Evolutionary conservation across 2,797 vertebrate genomes (phyloP).

Genomic region (Crenuchus spilurus): DNA sequence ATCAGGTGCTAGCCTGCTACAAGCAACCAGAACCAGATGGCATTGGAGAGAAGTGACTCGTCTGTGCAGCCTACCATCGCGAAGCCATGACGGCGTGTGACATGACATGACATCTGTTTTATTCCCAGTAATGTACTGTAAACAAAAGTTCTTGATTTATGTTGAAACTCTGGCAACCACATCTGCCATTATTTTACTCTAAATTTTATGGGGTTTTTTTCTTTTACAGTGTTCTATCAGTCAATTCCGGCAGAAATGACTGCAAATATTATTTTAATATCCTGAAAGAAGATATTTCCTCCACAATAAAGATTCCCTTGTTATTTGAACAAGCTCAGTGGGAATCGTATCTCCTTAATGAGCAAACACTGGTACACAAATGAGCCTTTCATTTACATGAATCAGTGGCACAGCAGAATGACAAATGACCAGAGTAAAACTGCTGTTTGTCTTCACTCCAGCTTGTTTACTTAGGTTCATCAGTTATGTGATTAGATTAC

Average conservation of each 20-base stretch:
- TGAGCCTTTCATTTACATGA: slow-evolving; percentile 24
- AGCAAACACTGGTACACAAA: slow-evolving; percentile 16
- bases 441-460: slow-evolving; percentile 24
- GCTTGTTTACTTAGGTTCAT: slow-evolving; percentile 22
- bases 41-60: too few species aligned
- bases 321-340: slow-evolving; percentile 10
- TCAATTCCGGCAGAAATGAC: background rate
- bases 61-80: too few species aligned
- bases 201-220: too few species aligned
- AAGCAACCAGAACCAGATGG: too few species aligned
- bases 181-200: too few species aligned
- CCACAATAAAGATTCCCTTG: background rate
- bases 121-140: too few species aligned
- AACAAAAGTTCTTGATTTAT: too few species aligned
- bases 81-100: too few species aligned
- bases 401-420: slow-evolving; percentile 14
- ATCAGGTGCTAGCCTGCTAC: too few species aligned
- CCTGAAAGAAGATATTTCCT: background rate
- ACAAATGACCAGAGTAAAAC: slow-evolving; percentile 28
- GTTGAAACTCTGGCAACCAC: too few species aligned
- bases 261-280: background rate
- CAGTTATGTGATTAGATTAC: slow-evolving; percentile 30
- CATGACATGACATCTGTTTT: too few species aligned
- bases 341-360: slow-evolving; percentile 4
- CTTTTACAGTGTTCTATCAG: background rate